Base-by-base conservation (phyloP, 92 coral and sea anemone species). In the Palythoa grandiflora region DNA sequence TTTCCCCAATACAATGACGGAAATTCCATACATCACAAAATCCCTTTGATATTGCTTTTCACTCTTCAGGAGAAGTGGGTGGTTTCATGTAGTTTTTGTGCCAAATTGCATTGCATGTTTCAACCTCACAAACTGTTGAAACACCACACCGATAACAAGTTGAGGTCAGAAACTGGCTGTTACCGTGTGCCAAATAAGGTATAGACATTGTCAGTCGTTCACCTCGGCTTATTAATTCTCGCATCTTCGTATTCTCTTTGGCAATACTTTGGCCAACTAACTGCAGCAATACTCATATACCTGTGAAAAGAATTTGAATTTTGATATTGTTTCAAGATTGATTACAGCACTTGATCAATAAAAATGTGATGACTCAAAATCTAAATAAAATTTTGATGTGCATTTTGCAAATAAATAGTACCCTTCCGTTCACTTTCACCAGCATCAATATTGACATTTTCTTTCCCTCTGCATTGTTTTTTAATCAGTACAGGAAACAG, bases 121-220 rank as follows among this genome's bases (percentile, higher is more conserved):
- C 80, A 59, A 89, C 50, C 39, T 12, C 16, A 0, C 72, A 80
- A 52, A 88, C 88, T 1, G 87, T 88, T 14, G 90, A 84, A n/a
- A 6, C 68, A 71, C 79, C 88, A 16, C 16, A 6, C 3, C 83
- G 35, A 38, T 52, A 86, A 12, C 9, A 21, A 74, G 17, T 0
- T 37, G 89, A 86, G 3, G 55, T 7, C 2, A 80, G 75, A 71
- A 89, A 89, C 50, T 91, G 94, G 55, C 75, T 68, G 65, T 83
- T 86, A 71, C 94, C 94, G 65, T 73, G 61, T 1, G 92, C 94
- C 55, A 91, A 84, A 72, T 86, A 83, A 39, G 83, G 87, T 2
- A 89, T 68, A n/a, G 90, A 79, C 59, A 89, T 36, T 3, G 87
- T 89, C 35, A 89, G 38, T 38, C 92, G 86, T 89, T 92, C 90